Conservation (phyloP, 2,113 vertebrate species). For the Australoheros scitulus region DNA sequence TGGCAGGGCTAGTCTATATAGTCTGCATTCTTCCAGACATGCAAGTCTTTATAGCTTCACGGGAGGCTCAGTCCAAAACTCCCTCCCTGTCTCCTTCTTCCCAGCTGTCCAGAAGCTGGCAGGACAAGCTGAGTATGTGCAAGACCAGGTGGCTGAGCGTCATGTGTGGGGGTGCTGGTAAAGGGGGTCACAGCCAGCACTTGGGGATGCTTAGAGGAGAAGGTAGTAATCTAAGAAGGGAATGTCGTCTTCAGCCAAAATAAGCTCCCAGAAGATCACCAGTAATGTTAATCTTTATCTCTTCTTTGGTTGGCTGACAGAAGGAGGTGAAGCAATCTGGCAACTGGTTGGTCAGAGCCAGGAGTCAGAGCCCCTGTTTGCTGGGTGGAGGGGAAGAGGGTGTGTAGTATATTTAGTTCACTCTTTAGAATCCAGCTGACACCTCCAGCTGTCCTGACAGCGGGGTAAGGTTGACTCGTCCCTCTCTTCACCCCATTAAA, state of each 20-base stretch:
- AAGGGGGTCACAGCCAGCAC: slow-evolving; percentile 30
- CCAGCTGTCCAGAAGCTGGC: slow-evolving; percentile 68
- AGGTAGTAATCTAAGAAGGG: slow-evolving; percentile 56
- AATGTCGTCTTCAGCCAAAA: slow-evolving; percentile 64
- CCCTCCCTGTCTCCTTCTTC: slow-evolving; percentile 38
- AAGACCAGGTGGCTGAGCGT: slow-evolving; percentile 69
- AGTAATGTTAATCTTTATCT: slow-evolving; percentile 61
- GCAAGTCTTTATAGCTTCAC: slow-evolving; percentile 32
- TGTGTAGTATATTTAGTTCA: slow-evolving; percentile 68
- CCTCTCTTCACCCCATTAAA: slow-evolving; percentile 45
- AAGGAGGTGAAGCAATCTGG: slow-evolving; percentile 37
- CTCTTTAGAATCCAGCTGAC: slow-evolving; percentile 64
- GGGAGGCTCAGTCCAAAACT: slow-evolving; percentile 36
- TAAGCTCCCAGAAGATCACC: slow-evolving; percentile 50
- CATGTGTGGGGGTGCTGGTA: slow-evolving; percentile 19
- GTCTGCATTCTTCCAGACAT: slow-evolving; percentile 49
- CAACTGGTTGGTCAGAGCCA: slow-evolving; percentile 35
- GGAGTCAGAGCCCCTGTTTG: slow-evolving; percentile 7
- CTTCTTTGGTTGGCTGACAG: slow-evolving; percentile 48
- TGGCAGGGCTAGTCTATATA: slow-evolving; percentile 37
- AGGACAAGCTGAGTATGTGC: slow-evolving; percentile 63
- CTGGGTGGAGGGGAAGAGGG: slow-evolving; percentile 1
- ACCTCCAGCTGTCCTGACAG: slow-evolving; percentile 61
- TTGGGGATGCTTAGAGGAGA: slow-evolving; percentile 27
- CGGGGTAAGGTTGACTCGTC: slow-evolving; percentile 25